These are phyloP conservation scores for Petrolisthes cinctipes DNA, from an alignment of 2,888 invertebrate species.

Conservation along the genomic window DNA sequence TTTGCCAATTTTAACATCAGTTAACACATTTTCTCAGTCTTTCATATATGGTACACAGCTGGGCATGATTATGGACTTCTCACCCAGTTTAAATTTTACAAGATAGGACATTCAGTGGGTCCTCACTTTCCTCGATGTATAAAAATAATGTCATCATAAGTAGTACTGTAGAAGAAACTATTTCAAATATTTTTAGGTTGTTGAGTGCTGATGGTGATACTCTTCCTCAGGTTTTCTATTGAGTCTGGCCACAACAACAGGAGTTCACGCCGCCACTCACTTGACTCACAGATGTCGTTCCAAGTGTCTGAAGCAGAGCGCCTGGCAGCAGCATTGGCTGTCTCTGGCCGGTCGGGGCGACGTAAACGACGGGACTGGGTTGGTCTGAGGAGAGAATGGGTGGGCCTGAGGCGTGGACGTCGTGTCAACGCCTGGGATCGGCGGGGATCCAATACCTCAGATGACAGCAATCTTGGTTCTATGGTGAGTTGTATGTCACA, in stretches of 20 bases:
- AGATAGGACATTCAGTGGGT: too few species aligned
- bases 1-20: too few species aligned
- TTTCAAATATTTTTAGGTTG: too few species aligned
- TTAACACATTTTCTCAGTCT: too few species aligned
- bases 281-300: conserved; percentile 76
- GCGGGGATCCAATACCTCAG: conserved; percentile 60
- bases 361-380: conserved; percentile 55
- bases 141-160: too few species aligned
- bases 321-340: conserved; percentile 50
- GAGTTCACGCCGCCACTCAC: conserved; percentile 79
- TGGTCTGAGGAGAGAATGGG: conserved; percentile 48
- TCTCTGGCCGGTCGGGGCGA: conserved; percentile 56
- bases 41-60: too few species aligned
- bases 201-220: too few species aligned
- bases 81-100: too few species aligned
- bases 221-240: conserved; percentile 68
- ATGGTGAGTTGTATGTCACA: conserved; percentile 48
- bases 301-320: conserved; percentile 64
- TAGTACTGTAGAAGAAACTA: too few species aligned
- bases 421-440: conserved; percentile 54
- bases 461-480: conserved; percentile 64
- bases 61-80: too few species aligned
- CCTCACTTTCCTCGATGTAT: too few species aligned
- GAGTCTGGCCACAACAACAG: conserved; percentile 74
- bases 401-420: conserved; percentile 43